Percentiles rank a stretch among this genome's conserved stretches.
Conservation (phyloP, 23 tunicate species). For the Ciona savignyi region DNA sequence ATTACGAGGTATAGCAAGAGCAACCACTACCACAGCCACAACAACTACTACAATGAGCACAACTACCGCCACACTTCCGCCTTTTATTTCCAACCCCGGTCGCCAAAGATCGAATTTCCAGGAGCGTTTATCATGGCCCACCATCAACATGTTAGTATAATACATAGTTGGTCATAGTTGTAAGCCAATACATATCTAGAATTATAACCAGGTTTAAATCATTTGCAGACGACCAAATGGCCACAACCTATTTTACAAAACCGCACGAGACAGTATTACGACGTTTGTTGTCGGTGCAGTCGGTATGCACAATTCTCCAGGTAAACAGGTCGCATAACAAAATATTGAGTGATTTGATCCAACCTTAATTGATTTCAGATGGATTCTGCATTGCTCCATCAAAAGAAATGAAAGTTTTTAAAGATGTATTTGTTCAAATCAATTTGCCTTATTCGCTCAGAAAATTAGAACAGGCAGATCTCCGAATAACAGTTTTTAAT, state of each 20-base stretch:
- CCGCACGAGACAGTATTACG: conserved; percentile 19
- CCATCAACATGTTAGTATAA: conserved; percentile 18
- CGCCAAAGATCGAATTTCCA: conserved; percentile 13
- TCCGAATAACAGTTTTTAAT: conserved; percentile 22
- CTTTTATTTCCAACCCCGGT: conserved; percentile 2
- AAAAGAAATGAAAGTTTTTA: conserved; percentile 7
- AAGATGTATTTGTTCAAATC: conserved; percentile 31
- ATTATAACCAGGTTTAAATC: background rate
- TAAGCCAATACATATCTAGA: conserved; percentile 1
- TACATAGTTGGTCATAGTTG: too few species aligned
- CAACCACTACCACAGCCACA: background rate
- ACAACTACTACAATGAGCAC: conserved; percentile 4
- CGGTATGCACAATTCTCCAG: conserved; percentile 13
- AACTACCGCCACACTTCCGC: conserved; percentile 6
- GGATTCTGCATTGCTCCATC: conserved; percentile 25
- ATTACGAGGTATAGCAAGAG: background rate
- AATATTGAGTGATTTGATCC: too few species aligned
- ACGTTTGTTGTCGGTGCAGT: conserved; percentile 14
- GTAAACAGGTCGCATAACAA: too few species aligned
- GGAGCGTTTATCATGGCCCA: conserved; percentile 28
- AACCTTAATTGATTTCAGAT: conserved; percentile 1
- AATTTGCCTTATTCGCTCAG: conserved; percentile 20
- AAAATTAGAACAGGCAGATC: conserved; percentile 22
- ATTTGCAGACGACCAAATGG: conserved; percentile 19
- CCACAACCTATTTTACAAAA: background rate